phyloP scores from a whole-genome alignment of 2,113 vertebrate species.

The Lutjanus erythropterus region DNA sequence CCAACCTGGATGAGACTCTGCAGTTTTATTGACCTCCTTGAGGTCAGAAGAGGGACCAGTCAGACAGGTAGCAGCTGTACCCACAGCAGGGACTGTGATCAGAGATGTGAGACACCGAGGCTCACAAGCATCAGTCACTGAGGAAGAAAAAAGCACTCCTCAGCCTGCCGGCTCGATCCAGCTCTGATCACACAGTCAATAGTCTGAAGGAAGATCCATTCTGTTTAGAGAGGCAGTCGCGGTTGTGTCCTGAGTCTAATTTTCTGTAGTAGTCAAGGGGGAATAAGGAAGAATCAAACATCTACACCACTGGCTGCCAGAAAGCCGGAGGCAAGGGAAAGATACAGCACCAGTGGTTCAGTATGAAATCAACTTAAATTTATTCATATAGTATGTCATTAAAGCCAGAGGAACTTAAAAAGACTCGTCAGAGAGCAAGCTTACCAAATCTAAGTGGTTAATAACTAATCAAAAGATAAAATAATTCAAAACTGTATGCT shows the following conservation, averaged over 20 bases:
- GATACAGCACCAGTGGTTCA: not conserved
- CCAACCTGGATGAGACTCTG: not conserved
- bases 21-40: conserved; percentile 23
- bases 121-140: conserved; percentile 44
- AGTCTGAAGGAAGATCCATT: conserved; percentile 15
- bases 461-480: not conserved
- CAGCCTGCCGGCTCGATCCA: conserved; percentile 4
- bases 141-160: conserved; percentile 6
- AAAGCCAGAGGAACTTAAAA: not conserved
- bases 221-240: conserved; percentile 8
- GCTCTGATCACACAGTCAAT: conserved; percentile 41
- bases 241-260: not conserved
- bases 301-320: not conserved
- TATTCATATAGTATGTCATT: not conserved
- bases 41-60: conserved; percentile 23
- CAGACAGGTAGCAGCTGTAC: conserved; percentile 54
- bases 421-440: not conserved
- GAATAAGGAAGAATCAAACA: conserved; percentile 35
- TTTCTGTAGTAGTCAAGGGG: conserved; percentile 5
- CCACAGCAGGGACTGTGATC: conserved; percentile 47
- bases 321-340: not conserved
- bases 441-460: not conserved
- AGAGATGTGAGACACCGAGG: conserved; percentile 21
- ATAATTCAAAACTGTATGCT: not conserved
- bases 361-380: not conserved